phyloP scores from a whole-genome alignment of 2,888 invertebrate genomes.

The Scaptomyza parva region DNA sequence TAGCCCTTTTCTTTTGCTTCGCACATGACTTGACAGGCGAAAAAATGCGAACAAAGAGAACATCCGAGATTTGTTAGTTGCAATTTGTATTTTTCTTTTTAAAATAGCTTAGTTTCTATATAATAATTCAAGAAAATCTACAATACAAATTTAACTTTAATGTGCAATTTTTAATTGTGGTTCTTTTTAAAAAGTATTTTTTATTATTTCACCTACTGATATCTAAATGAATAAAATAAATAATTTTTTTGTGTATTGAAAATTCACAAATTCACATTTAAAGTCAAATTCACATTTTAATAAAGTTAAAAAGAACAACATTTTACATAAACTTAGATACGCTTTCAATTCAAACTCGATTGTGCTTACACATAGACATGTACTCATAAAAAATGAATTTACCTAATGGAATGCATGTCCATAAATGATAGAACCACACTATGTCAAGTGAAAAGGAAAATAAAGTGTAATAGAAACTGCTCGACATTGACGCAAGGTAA shows the following conservation, averaged over 20 bases:
- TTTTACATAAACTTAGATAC: too few relatives aligned
- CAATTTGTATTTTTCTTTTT: slow-evolving; percentile 15
- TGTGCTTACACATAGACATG: neutral
- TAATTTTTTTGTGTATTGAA: too few relatives aligned
- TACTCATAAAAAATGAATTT: neutral
- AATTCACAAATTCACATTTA: too few relatives aligned
- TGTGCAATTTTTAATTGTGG: too few relatives aligned
- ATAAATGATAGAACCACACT: neutral
- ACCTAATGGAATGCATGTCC: neutral
- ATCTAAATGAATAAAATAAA: too few relatives aligned
- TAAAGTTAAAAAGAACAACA: too few relatives aligned
- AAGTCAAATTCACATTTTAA: too few relatives aligned
- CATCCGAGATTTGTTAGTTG: slow-evolving; percentile 20
- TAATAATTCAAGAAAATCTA: slow-evolving; percentile 2
- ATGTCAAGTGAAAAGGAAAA: slow-evolving; percentile 3
- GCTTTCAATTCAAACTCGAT: neutral
- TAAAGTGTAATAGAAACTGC: slow-evolving; percentile 15
- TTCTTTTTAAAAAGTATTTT: too few relatives aligned
- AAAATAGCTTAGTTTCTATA: neutral
- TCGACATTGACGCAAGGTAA: slow-evolving; percentile 17
- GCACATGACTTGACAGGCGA: neutral
- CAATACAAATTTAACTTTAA: too few relatives aligned
- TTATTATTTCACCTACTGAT: too few relatives aligned
- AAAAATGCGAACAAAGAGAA: neutral
- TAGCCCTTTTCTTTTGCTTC: neutral